A percentile compares a stretch with the other conserved stretches of the same genome.
Evolutionary conservation across 2,888 invertebrate genomes (phyloP).

Genomic region (Aradus depressus): DNA sequence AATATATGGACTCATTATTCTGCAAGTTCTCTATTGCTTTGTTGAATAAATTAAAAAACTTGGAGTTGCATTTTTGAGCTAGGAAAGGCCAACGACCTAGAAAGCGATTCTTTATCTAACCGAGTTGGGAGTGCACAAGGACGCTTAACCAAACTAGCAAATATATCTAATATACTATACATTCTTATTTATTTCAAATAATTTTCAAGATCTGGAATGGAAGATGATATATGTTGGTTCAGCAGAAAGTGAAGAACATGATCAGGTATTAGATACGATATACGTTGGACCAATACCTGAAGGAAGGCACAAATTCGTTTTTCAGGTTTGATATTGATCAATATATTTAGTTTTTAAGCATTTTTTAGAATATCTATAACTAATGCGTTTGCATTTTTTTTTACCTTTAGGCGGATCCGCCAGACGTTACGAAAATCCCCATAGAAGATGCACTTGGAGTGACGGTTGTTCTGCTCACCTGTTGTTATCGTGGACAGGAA

Average conservation of each 20-base stretch:
- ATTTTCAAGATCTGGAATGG: constrained; percentile 85
- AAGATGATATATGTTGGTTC: constrained; percentile 99
- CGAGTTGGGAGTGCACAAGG: no score
- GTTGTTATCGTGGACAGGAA: constrained; percentile 84
- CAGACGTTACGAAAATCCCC: constrained; percentile 87
- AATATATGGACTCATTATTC: no score
- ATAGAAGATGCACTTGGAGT: constrained; percentile 96
- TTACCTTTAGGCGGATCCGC: constrained; percentile 73
- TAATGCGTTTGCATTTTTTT: constrained; percentile 4
- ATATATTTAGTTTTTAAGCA: neutral
- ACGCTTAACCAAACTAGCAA: no score
- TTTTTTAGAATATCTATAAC: neutral
- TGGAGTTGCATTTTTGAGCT: no score
- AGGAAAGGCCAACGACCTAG: no score
- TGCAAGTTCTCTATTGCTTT: no score
- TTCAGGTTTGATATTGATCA: constrained; percentile 48
- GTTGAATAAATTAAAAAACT: no score
- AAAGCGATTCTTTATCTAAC: no score
- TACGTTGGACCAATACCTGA: constrained; percentile 97
- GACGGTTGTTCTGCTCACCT: constrained; percentile 89
- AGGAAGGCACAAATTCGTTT: constrained; percentile 89
- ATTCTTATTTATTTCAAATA: neutral
- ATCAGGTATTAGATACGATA: constrained; percentile 93
- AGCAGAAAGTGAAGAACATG: constrained; percentile 92
- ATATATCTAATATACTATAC: no score